Conservation (phyloP, 2,888 invertebrate species). For the Phlogophora meticulosa region DNA sequence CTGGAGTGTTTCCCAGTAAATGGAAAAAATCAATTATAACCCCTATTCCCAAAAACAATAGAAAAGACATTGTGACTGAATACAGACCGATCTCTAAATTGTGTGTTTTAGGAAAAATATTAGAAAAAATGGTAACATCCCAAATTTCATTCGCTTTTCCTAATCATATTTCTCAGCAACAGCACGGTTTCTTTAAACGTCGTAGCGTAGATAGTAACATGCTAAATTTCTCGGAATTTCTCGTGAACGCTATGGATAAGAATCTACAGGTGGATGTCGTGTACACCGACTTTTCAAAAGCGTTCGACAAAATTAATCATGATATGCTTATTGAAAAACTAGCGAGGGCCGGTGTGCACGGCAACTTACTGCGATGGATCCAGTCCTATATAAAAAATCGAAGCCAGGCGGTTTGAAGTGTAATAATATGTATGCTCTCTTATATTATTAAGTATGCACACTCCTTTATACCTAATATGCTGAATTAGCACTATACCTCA, state of each 20-base stretch:
- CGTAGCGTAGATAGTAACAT: slow-evolving; percentile 46
- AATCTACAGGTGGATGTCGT: slow-evolving; percentile 35
- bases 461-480: no score
- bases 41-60: slow-evolving; percentile 48
- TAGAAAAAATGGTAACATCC: slow-evolving; percentile 52
- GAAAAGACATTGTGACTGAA: slow-evolving; percentile 26
- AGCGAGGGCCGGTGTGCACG: slow-evolving; percentile 12
- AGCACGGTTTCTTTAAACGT: slow-evolving; percentile 44
- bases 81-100: slow-evolving; percentile 56
- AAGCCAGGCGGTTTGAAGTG: background rate
- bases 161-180: slow-evolving; percentile 28
- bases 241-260: slow-evolving; percentile 37
- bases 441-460: no score
- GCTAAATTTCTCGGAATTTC: slow-evolving; percentile 20
- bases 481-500: no score
- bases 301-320: slow-evolving; percentile 33
- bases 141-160: slow-evolving; percentile 20
- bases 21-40: slow-evolving; percentile 41
- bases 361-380: slow-evolving; percentile 9
- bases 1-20: slow-evolving; percentile 1
- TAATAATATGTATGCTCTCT: no score
- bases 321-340: slow-evolving; percentile 3
- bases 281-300: slow-evolving; percentile 44
- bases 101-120: slow-evolving; percentile 44
- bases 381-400: background rate